These are phyloP conservation scores for Cylindroiulus punctatus DNA, from an alignment of 2,888 invertebrate genomes.

Conservation along the genomic window DNA sequence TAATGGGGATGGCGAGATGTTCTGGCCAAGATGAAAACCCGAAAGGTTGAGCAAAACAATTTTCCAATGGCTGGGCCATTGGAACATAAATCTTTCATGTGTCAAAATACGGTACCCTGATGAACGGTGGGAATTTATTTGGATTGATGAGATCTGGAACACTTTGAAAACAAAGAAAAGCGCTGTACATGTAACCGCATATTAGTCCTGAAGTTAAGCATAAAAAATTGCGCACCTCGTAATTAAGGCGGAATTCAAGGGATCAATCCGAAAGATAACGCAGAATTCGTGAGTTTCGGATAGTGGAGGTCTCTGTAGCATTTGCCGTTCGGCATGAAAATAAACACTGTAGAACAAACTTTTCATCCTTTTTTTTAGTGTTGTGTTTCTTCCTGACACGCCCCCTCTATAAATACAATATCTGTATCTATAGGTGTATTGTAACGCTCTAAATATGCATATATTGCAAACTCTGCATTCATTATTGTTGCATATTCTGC, in stretches of 20 bases:
- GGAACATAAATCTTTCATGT: background rate
- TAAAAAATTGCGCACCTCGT: background rate
- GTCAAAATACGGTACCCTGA: background rate
- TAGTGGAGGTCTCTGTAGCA: constrained; percentile 5
- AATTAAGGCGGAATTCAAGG: constrained; percentile 23
- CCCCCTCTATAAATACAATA: background rate
- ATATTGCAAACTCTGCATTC: too few relatives aligned
- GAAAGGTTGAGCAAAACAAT: background rate
- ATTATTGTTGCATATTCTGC: too few relatives aligned
- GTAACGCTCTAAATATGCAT: too few relatives aligned
- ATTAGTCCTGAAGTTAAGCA: background rate
- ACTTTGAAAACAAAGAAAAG: constrained; percentile 24
- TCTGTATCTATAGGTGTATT: background rate
- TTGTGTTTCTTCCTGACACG: constrained; percentile 8
- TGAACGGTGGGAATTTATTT: constrained; percentile 2
- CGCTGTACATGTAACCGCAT: background rate
- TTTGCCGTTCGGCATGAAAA: background rate
- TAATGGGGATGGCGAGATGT: constrained; percentile 4
- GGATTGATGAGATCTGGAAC: constrained; percentile 38
- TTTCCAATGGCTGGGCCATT: background rate
- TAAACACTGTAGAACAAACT: constrained; percentile 14
- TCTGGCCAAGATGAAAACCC: background rate
- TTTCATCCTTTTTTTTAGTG: background rate
- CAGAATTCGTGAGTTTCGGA: constrained; percentile 29
- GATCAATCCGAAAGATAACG: constrained; percentile 27